phyloP scores from a whole-genome alignment of 2,797 vertebrate genomes.

The Clarias fuscus region DNA sequence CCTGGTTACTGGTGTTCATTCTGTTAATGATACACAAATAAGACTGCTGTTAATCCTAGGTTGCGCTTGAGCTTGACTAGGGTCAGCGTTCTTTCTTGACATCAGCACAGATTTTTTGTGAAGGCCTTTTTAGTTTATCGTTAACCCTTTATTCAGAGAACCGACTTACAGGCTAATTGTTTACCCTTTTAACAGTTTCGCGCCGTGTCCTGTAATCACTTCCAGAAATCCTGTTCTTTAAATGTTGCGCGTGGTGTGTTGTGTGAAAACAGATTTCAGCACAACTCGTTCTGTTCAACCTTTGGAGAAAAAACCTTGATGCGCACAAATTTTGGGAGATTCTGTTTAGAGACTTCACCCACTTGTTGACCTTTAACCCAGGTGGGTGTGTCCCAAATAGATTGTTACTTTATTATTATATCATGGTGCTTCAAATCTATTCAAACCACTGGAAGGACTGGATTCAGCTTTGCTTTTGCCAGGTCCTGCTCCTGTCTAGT shows the following conservation, averaged over 20 bases:
- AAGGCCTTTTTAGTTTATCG: not conserved
- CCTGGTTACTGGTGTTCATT: slow-evolving; percentile 24
- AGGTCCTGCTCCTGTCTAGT: not conserved
- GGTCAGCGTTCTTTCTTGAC: not conserved
- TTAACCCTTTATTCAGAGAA: not conserved
- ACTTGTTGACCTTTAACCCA: not conserved
- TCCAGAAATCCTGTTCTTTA: not conserved
- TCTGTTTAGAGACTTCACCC: not conserved
- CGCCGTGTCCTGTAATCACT: not conserved
- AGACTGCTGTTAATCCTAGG: slow-evolving; percentile 24
- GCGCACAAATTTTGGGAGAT: not conserved
- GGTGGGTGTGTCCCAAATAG: not conserved
- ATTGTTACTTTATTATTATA: not conserved
- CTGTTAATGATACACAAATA: slow-evolving; percentile 50
- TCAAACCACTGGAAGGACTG: not conserved
- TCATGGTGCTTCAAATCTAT: not conserved
- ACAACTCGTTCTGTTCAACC: no score
- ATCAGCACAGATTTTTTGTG: not conserved
- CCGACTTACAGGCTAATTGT: not conserved
- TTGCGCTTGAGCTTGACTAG: slow-evolving; percentile 1
- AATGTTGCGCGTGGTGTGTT: not conserved
- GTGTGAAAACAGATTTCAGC: not conserved
- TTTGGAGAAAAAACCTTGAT: no score
- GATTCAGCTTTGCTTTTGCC: not conserved
- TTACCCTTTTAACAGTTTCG: not conserved